Evolutionary conservation across 2,797 vertebrate species (phyloP), one percentile per base, ranked within the genome.

Genomic region (Streptopelia turtur): DNA sequence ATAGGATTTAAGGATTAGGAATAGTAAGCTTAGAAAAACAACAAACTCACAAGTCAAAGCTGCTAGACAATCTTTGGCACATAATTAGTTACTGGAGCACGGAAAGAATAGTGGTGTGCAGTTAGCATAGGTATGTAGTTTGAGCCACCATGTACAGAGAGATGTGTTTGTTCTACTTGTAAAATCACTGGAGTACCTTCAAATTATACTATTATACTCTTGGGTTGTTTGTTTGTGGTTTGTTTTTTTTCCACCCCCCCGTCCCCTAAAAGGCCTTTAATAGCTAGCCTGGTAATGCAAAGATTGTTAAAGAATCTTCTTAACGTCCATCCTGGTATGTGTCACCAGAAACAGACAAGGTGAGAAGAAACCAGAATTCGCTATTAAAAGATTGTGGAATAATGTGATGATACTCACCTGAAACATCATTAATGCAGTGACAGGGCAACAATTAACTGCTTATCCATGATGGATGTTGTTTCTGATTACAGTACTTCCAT

Each of bases 21-120:
- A 89, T 77, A 89, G 57, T 76, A 93, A 91, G 10, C 24, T 92
- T 70, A 74, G 66, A 79, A 94, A 84, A 94, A 79, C 10, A 79
- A 14, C 43, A 49, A 53, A 72, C 16, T 63, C n/a, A 6, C 33
- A 79, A 94, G 39, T 76, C 63, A 56, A 75, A 86, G n/a, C 39
- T 90, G 31, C 47, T 52, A 53, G 83, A 45, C 13, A n/a, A 3
- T 56, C 31, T 79, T 55, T 35, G 55, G 66, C 25, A 66, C 4
- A 5, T 37, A 69, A 47, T 45, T 4, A 6, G 49, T 93, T 76
- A 63, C 39, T 81, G 24, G 52, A 84, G 17, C n/a, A 70, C 23
- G 12, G 35, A 61, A 82, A 63, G 16, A 90, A 77, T 1, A 79
- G 56, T 56, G 47, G 33, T 31, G 41, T 43, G 30, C 41, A 33